Base-by-base conservation (phyloP, 2,888 invertebrate genomes). In the Platynereis dumerilii region DNA sequence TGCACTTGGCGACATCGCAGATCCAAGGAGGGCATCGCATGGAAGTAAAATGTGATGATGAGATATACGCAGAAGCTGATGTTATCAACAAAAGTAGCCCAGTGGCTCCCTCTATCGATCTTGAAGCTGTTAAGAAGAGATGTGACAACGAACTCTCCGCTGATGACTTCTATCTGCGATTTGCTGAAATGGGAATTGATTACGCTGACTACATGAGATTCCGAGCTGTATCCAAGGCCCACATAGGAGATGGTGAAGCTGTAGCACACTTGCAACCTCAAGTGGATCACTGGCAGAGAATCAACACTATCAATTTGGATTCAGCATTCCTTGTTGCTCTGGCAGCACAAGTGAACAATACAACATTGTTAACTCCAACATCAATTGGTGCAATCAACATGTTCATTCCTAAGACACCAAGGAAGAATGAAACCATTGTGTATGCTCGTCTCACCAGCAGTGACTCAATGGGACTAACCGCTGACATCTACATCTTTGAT, bases 171-270 rank as follows among this genome's bases (percentile, higher is more conserved):
- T 64, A 64, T 39, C 27, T 20, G 15, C 20, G 24, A 20, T 64
- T 64, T 42, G n/a, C 53, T 20, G 58, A 52, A 12, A 53, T 58
- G 53, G 64, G 64, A 2, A n/a, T 64, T 2, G 45, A 64, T 24
- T 64, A 58, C 24, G 64, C 42, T 17, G 58, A 58, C 44, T 42
- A 44, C 24, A 44, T 12, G 44, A 58, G 28, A 27, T 58, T 64
- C 54, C 29, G 42, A 34, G 52, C 39, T 17, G 48, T 64, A 1
- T 39, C 48, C 7, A 29, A 53, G 42, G 64, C 59, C 20, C 44
- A 57, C 2, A 24, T 64, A 15, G 48, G 45, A 7, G 44, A 59
- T 24, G 64, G 64, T 48, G 53, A 53, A 53, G 29, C 45, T 7
- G 17, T 64, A 3, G 56, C 57, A 15, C 17, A 29, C 20, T 53